These are phyloP conservation scores for Papilio aristodemus DNA, from an alignment of 1,140 invertebrate genomes.

Conservation along the genomic window DNA sequence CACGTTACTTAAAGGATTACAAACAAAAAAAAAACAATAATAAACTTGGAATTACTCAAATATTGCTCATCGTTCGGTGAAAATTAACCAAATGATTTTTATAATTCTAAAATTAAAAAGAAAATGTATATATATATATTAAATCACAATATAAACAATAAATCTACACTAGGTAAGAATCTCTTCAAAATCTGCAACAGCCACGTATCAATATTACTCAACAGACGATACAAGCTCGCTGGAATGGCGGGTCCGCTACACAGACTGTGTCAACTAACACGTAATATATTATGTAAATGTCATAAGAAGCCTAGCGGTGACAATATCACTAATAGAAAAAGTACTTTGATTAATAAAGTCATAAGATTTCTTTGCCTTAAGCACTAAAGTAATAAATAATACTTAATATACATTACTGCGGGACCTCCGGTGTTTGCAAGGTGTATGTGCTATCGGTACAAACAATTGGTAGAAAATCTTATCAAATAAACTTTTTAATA, in stretches of 20 bases:
- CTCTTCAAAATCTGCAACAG: slow-evolving; percentile 14
- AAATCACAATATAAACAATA: slow-evolving; percentile 32
- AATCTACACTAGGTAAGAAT: slow-evolving; percentile 22
- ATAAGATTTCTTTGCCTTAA: slow-evolving; percentile 63
- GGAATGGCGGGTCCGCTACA: slow-evolving; percentile 59
- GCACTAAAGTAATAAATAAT: slow-evolving; percentile 77
- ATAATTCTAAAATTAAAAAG: slow-evolving; percentile 1
- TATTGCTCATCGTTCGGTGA: slow-evolving; percentile 18
- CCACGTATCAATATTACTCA: slow-evolving; percentile 34
- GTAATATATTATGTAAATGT: slow-evolving; percentile 38
- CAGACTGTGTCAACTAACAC: neutral
- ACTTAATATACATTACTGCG: slow-evolving; percentile 69
- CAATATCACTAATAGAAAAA: slow-evolving; percentile 51
- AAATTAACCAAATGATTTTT: neutral
- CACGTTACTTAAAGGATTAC: neutral
- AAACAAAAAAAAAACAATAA: neutral
- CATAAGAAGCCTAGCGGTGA: slow-evolving; percentile 56
- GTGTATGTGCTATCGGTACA: neutral
- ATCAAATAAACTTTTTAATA: neutral
- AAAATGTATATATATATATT: slow-evolving; percentile 7
- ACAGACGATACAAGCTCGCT: slow-evolving; percentile 52
- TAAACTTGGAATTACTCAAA: slow-evolving; percentile 3
- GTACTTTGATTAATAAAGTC: slow-evolving; percentile 47
- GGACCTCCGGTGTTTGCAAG: slow-evolving; percentile 37
- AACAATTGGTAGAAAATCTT: neutral